Evolutionary conservation across 2,888 invertebrate species (phyloP).

Genomic region (Stegana nigrithorax): DNA sequence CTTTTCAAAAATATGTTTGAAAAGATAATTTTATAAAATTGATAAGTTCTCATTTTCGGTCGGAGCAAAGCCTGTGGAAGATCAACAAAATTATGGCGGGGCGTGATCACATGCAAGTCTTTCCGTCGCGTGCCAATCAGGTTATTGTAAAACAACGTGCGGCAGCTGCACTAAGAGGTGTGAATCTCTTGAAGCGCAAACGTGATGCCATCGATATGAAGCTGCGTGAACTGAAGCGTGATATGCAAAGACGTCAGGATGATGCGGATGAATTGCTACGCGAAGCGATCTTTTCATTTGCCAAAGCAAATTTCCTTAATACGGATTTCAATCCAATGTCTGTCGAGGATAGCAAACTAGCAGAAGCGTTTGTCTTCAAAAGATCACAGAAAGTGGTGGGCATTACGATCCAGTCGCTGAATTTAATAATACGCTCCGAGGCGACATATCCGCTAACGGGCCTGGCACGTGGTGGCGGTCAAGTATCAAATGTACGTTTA

Average conservation of each 20-base stretch:
- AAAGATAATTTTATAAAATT: too few relatives aligned
- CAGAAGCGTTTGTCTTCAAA: slow-evolving; percentile 35
- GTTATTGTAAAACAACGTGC: slow-evolving; percentile 52
- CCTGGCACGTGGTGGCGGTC: slow-evolving; percentile 53
- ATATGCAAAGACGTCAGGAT: slow-evolving; percentile 30
- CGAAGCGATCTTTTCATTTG: slow-evolving; percentile 51
- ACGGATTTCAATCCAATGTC: slow-evolving; percentile 50
- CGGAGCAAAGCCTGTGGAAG: too few relatives aligned
- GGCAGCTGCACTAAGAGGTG: slow-evolving; percentile 49
- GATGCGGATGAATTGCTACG: slow-evolving; percentile 38
- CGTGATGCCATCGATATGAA: slow-evolving; percentile 59
- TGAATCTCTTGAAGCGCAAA: slow-evolving; percentile 54
- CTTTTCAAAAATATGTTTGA: too few relatives aligned
- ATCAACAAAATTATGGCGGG: too few relatives aligned
- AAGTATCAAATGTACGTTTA: slow-evolving; percentile 48
- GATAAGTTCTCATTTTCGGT: too few relatives aligned
- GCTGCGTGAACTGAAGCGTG: slow-evolving; percentile 42
- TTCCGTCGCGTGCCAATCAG: slow-evolving; percentile 57
- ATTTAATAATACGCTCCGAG: slow-evolving; percentile 27
- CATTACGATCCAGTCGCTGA: slow-evolving; percentile 45
- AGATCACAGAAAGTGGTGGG: slow-evolving; percentile 50
- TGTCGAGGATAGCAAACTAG: slow-evolving; percentile 34
- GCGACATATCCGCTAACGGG: slow-evolving; percentile 48
- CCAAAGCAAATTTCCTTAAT: slow-evolving; percentile 55
- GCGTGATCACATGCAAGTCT: slow-evolving; percentile 44